Conservation (phyloP, 2,888 invertebrate species). For the Trissoscelio sp. region DNA sequence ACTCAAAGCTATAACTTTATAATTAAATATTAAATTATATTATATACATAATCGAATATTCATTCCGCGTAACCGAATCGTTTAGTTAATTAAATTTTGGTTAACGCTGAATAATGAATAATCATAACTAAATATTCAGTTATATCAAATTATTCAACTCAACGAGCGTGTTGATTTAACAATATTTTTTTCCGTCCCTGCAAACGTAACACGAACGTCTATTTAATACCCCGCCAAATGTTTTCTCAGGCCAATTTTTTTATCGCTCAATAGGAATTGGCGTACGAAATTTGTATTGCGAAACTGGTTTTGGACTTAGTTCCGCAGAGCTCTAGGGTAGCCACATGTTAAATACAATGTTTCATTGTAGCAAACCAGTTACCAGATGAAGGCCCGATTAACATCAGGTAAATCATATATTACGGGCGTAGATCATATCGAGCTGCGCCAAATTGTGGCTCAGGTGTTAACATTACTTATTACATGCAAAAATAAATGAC, state of each 20-base stretch:
- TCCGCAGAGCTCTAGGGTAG: slow-evolving; percentile 37
- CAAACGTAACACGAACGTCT: not conserved
- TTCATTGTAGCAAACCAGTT: slow-evolving; percentile 50
- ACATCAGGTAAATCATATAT: slow-evolving; percentile 57
- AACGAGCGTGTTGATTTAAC: not conserved
- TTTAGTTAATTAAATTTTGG: no score
- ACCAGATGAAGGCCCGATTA: slow-evolving; percentile 50
- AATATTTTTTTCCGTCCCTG: not conserved
- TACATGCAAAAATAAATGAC: slow-evolving; percentile 54
- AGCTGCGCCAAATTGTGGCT: slow-evolving; percentile 36
- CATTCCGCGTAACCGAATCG: no score
- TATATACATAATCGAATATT: no score
- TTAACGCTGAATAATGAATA: no score
- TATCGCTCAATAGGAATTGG: not conserved
- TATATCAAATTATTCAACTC: no score
- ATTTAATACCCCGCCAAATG: not conserved
- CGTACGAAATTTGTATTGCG: slow-evolving; percentile 19
- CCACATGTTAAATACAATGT: slow-evolving; percentile 41
- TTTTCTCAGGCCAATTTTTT: slow-evolving; percentile 1
- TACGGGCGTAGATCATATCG: slow-evolving; percentile 49
- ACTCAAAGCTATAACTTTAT: no score
- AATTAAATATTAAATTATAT: no score
- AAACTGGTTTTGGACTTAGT: slow-evolving; percentile 51
- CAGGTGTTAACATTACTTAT: slow-evolving; percentile 59
- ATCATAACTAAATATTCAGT: no score